Base-by-base conservation (phyloP, 2,888 invertebrate genomes). In the Tenthredo scrophulariae region DNA sequence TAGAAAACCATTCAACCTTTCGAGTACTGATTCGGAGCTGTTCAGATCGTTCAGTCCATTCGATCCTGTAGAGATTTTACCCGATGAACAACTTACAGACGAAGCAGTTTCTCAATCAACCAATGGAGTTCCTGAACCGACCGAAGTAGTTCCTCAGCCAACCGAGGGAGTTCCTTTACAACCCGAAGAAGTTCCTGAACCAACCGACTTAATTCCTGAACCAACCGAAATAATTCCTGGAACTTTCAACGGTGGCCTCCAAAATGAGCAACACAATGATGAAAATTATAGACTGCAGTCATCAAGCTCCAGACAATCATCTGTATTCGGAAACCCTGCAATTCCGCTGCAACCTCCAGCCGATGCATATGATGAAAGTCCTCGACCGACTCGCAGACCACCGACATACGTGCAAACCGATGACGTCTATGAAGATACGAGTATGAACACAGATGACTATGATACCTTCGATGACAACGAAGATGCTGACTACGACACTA, bases 381-480 rank as follows among this genome's bases (percentile, higher is more conserved):
- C 13, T 62, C 62, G n/a, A n/a, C 46, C 83, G 18, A 65, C 15
- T n/a, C 15, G 26, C 15, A 58, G 33, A 13, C 22, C 80, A 46
- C 13, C 67, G n/a, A 22, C 7, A 33, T 29, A 65, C 6, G 10
- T 29, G 67, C 7, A 26, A 67, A 13, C 18, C n/a, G 83, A 67
- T 50, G 18, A 65, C 3, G 10, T 22, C 50, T 83, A 83, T n/a
- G 83, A 65, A 0, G 43, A 65, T 58, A 10, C 33, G 15, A 77
- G 26, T 77, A 2, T 10, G 6, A 77, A 77, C n/a, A 10, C 37
- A 43, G 88, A 89, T 15, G 89, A 89, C 22, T 58, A 80, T 62
- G 40, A 80, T 62, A 43, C 74, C 80, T 94, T 95, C 22, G 93
- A 94, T 22, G 93, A 94, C 40, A 94, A 94, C 87, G 95, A 96